Evolutionary conservation across 2,113 vertebrate genomes (phyloP).

Genomic region (Neogobius melanostomus): DNA sequence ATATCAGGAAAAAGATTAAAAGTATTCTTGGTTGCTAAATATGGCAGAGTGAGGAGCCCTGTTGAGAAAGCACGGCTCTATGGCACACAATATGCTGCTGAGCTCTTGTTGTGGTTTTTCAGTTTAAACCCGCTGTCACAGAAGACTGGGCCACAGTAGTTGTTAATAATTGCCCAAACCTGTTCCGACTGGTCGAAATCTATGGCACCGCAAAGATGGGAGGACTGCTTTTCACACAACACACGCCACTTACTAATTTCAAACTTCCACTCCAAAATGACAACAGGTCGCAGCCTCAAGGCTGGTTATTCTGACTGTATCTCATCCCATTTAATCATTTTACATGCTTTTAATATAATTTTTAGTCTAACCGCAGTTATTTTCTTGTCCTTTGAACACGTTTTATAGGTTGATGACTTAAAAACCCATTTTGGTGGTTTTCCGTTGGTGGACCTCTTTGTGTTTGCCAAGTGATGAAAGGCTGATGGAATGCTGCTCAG

Average conservation of each 20-base stretch:
- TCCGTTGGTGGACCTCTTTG: slow-evolving; percentile 55
- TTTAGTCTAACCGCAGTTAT: background rate
- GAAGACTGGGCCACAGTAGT: slow-evolving; percentile 66
- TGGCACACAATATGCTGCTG: slow-evolving; percentile 19
- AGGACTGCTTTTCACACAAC: slow-evolving; percentile 64
- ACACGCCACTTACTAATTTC: slow-evolving; percentile 52
- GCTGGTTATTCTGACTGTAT: slow-evolving; percentile 18
- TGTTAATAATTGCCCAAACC: slow-evolving; percentile 82
- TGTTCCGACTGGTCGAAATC: slow-evolving; percentile 76
- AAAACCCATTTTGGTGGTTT: slow-evolving; percentile 33
- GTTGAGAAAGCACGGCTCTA: slow-evolving; percentile 50
- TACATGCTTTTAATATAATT: background rate
- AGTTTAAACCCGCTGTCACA: slow-evolving; percentile 63
- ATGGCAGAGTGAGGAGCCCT: slow-evolving; percentile 9
- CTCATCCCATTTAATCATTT: background rate
- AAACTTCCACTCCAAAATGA: slow-evolving; percentile 24
- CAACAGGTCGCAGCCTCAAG: slow-evolving; percentile 6
- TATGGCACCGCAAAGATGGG: slow-evolving; percentile 58
- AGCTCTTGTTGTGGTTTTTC: slow-evolving; percentile 62
- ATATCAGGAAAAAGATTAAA: background rate
- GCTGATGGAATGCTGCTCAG: slow-evolving; percentile 75
- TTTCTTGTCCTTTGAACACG: slow-evolving; percentile 12
- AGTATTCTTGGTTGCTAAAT: background rate
- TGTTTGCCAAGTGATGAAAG: slow-evolving; percentile 77
- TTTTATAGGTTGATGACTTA: slow-evolving; percentile 29